These are phyloP conservation scores for Microcaecilia unicolor DNA, from an alignment of 2,797 vertebrate species.

Conservation along the genomic window DNA sequence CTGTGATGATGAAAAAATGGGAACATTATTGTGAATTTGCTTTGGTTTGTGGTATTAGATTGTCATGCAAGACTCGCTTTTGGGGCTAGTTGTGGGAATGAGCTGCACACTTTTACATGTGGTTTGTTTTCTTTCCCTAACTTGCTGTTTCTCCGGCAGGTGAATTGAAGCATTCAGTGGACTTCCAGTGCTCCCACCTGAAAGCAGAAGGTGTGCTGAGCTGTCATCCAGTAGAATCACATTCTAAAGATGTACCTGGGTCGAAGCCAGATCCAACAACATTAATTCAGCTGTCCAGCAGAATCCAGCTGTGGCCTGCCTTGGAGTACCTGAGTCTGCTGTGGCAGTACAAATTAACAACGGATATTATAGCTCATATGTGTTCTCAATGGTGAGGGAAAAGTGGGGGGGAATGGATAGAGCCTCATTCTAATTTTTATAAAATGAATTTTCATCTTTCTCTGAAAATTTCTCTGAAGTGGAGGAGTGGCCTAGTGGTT, in stretches of 20 bases:
- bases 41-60: too few species aligned
- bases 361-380: slow-evolving; percentile 35
- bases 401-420: too few species aligned
- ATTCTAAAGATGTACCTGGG: slow-evolving; percentile 19
- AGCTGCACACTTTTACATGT: too few species aligned
- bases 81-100: too few species aligned
- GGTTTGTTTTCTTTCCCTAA: background rate
- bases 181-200: slow-evolving; percentile 60
- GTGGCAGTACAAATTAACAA: slow-evolving; percentile 78
- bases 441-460: too few species aligned
- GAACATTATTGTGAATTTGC: too few species aligned
- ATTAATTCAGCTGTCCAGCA: slow-evolving; percentile 63
- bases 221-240: slow-evolving; percentile 17
- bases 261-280: slow-evolving; percentile 35
- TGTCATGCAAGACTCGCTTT: too few species aligned
- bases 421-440: too few species aligned
- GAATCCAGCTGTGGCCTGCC: slow-evolving; percentile 83
- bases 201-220: slow-evolving; percentile 56
- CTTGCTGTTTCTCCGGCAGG: slow-evolving; percentile 34
- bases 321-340: slow-evolving; percentile 76
- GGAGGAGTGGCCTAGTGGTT: too few species aligned
- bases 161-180: slow-evolving; percentile 59
- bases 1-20: too few species aligned
- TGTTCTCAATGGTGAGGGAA: background rate
- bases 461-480: too few species aligned